phyloP scores from a whole-genome alignment of 1,140 invertebrate species.

The Tetramorium simillimum region DNA sequence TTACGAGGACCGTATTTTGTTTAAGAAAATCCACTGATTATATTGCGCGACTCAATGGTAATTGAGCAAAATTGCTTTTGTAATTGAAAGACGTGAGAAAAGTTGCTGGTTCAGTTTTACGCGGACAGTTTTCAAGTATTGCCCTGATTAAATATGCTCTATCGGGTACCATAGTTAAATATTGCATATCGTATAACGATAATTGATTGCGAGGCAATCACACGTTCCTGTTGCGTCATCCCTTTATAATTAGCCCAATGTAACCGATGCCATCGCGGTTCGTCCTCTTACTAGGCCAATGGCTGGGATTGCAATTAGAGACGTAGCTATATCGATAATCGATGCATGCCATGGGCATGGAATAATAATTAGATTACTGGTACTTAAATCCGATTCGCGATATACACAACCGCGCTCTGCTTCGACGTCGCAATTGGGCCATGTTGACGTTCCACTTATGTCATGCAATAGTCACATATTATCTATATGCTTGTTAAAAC shows the following conservation, averaged over 20 bases:
- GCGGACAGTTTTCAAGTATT: background rate
- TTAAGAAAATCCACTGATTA: background rate
- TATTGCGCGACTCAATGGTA: background rate
- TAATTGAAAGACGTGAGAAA: background rate
- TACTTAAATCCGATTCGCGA: constrained; percentile 59
- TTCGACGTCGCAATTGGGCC: constrained; percentile 14
- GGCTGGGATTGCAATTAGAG: constrained; percentile 60
- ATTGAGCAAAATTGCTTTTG: background rate
- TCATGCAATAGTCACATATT: background rate
- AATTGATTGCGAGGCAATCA: constrained; percentile 59
- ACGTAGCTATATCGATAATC: constrained; percentile 45
- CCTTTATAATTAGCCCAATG: constrained; percentile 54
- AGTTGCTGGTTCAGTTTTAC: background rate
- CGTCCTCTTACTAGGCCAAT: constrained; percentile 51
- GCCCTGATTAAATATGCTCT: background rate
- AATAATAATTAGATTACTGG: constrained; percentile 62
- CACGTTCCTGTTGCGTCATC: constrained; percentile 37
- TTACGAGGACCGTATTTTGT: background rate
- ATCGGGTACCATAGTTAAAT: background rate
- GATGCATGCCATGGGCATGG: constrained; percentile 45
- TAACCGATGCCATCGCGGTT: constrained; percentile 47
- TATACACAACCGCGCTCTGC: constrained; percentile 5
- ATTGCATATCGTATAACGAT: constrained; percentile 18
- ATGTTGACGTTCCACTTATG: constrained; percentile 35
- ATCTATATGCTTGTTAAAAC: background rate